Conservation (phyloP, 2,113 vertebrate genomes). For the Microcebus griseorufus region DNA sequence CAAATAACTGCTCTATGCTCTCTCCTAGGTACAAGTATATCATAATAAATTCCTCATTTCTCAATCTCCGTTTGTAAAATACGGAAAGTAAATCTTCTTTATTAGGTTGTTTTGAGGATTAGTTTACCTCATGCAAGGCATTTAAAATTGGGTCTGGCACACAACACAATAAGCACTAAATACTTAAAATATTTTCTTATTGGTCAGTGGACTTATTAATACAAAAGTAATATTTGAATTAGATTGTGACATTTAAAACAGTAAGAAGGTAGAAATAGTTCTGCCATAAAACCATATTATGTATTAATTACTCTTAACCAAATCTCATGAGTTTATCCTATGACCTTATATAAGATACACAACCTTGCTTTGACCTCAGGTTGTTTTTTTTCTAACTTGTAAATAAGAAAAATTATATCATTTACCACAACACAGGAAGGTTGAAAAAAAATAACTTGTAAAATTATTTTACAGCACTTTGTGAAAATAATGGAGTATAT, state of each 20-base stretch:
- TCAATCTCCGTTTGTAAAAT: neutral
- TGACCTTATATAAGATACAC: neutral
- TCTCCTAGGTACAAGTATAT: neutral
- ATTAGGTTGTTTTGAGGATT: neutral
- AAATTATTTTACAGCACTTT: slow-evolving; percentile 77
- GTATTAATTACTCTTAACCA: neutral
- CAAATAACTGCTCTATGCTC: neutral
- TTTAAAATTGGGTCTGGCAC: neutral
- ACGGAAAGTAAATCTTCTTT: neutral
- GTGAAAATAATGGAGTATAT: slow-evolving; percentile 73
- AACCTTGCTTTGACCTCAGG: slow-evolving; percentile 61
- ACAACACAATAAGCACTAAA: neutral
- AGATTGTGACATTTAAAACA: neutral
- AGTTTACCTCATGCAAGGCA: neutral
- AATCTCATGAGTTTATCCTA: neutral
- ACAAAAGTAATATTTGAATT: slow-evolving; percentile 26
- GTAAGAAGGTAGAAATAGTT: neutral
- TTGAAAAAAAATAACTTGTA: slow-evolving; percentile 65
- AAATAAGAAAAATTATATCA: slow-evolving; percentile 70
- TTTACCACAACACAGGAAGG: slow-evolving; percentile 70
- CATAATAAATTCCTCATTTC: neutral
- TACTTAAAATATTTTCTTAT: neutral
- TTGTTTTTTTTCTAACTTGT: slow-evolving; percentile 16
- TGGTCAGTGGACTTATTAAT: neutral
- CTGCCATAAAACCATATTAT: neutral